These are phyloP conservation scores for Sebastes hopkinsi DNA, from an alignment of 2,797 vertebrate species.

Conservation along the genomic window DNA sequence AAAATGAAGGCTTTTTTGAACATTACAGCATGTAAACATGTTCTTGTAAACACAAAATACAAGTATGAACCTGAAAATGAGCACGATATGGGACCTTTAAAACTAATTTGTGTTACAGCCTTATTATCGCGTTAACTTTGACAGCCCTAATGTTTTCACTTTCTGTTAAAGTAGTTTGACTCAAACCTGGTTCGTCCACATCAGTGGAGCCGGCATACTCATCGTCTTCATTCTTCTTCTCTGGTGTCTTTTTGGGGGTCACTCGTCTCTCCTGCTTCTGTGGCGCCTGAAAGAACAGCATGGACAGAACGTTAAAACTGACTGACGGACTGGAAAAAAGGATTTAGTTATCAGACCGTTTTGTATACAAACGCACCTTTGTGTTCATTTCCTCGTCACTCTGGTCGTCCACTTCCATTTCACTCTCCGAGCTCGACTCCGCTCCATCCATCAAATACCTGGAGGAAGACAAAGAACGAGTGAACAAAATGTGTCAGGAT, in stretches of 20 bases:
- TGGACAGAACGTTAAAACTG: neutral
- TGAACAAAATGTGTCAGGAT: slow-evolving; percentile 28
- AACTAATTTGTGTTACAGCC: no score
- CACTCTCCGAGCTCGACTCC: slow-evolving; percentile 85
- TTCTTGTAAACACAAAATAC: no score
- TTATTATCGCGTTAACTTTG: no score
- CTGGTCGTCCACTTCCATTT: slow-evolving; percentile 79
- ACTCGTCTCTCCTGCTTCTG: slow-evolving; percentile 62
- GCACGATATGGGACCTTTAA: no score
- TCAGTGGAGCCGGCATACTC: slow-evolving; percentile 86
- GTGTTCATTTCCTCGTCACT: slow-evolving; percentile 71
- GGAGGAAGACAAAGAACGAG: neutral
- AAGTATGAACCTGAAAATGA: no score
- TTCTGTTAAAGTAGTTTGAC: neutral
- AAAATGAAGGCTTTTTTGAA: no score
- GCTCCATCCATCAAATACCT: slow-evolving; percentile 90
- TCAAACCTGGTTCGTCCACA: slow-evolving; percentile 81
- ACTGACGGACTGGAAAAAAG: neutral
- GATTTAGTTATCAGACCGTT: neutral
- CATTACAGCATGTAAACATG: no score
- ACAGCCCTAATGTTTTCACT: neutral
- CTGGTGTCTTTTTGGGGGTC: slow-evolving; percentile 58
- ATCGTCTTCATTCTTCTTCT: slow-evolving; percentile 63
- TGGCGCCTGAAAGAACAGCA: slow-evolving; percentile 39
- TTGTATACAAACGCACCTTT: slow-evolving; percentile 47